phyloP scores from a whole-genome alignment of 2,888 invertebrate species.

The Acleris laterana region DNA sequence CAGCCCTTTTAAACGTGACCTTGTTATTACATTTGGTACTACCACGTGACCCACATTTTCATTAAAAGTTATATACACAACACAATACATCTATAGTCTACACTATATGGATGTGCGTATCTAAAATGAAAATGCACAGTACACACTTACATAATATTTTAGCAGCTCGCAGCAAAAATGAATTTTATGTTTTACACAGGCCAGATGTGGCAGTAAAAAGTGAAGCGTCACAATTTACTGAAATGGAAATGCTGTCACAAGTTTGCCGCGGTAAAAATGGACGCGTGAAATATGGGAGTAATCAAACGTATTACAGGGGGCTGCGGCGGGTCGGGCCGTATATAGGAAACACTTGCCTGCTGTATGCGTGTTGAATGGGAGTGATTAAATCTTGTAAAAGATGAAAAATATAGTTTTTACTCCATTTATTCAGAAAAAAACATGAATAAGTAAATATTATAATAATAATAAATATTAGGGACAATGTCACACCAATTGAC shows the following conservation, averaged over 20 bases:
- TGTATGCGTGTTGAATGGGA: conserved; percentile 2
- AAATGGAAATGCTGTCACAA: conserved; percentile 58
- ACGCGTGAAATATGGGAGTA: conserved; percentile 58
- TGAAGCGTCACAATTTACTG: conserved; percentile 59
- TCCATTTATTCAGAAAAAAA: too few relatives aligned
- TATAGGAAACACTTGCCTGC: not conserved
- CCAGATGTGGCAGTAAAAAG: conserved; percentile 56
- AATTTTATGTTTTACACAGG: conserved; percentile 50
- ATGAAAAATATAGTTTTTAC: too few relatives aligned
- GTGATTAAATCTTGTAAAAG: not conserved
- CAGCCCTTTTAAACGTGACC: too few relatives aligned
- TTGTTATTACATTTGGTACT: too few relatives aligned
- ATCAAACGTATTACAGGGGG: conserved; percentile 52
- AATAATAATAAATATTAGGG: too few relatives aligned
- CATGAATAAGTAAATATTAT: too few relatives aligned
- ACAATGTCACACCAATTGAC: too few relatives aligned
- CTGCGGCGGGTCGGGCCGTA: conserved; percentile 25
- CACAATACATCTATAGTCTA: too few relatives aligned
- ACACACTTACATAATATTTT: not conserved
- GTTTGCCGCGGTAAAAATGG: conserved; percentile 55
- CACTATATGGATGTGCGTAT: too few relatives aligned
- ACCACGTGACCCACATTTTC: too few relatives aligned
- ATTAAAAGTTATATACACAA: too few relatives aligned
- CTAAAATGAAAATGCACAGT: not conserved
- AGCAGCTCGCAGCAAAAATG: conserved; percentile 42